A percentile compares a stretch with the other conserved stretches of the same genome.
Evolutionary conservation across 2,888 invertebrate species (phyloP).

Genomic region (Phoenoteleia sp.): DNA sequence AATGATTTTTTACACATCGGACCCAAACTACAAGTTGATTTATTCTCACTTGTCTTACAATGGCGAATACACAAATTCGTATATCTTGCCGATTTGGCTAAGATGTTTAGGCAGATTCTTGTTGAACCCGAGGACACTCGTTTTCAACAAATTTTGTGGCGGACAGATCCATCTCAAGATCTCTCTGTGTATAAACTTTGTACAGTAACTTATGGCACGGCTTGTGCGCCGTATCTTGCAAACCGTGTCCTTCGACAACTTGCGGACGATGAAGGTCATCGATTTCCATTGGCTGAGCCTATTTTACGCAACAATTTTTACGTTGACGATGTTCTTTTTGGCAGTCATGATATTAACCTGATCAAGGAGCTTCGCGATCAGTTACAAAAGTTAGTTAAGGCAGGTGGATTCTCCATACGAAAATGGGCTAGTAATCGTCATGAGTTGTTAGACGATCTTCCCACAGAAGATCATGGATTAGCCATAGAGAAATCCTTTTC

Average conservation of each 20-base stretch:
- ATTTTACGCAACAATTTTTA: neutral
- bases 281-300: neutral
- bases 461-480: neutral
- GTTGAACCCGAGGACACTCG: neutral
- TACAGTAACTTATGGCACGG: too few species aligned
- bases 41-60: neutral
- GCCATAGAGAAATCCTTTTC: neutral
- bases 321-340: neutral
- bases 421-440: neutral
- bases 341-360: neutral
- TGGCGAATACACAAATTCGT: slow-evolving; percentile 29
- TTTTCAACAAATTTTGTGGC: slow-evolving; percentile 29
- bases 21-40: slow-evolving; percentile 19
- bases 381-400: neutral
- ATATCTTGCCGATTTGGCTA: slow-evolving; percentile 26
- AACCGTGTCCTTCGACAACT: too few species aligned
- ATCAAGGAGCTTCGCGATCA: neutral
- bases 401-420: neutral
- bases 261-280: neutral
- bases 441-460: neutral
- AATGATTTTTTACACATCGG: slow-evolving; percentile 60
- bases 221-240: slow-evolving; percentile 6
- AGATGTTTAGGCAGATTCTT: slow-evolving; percentile 45
- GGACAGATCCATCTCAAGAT: neutral
- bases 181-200: neutral